Evolutionary conservation across 2,888 invertebrate genomes (phyloP).

Genomic region (Ctena decussata): DNA sequence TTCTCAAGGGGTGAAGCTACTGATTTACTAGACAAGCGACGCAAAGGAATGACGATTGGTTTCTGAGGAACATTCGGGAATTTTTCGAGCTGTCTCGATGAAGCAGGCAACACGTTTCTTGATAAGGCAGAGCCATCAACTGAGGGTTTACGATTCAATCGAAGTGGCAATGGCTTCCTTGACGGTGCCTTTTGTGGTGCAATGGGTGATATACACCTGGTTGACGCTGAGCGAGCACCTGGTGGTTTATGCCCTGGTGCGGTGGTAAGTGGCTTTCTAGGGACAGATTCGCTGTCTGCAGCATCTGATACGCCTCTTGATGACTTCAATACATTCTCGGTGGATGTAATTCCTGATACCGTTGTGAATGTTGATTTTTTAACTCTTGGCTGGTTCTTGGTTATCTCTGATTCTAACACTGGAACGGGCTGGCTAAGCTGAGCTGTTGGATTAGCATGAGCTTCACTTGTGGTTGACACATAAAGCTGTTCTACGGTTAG

Average conservation of each 20-base stretch:
- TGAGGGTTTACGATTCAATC: neutral
- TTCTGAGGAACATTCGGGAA: neutral
- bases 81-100: neutral
- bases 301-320: no score
- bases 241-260: neutral
- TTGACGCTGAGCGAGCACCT: neutral
- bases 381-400: no score
- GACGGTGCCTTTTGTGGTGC: neutral
- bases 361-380: no score
- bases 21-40: neutral
- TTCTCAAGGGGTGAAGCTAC: neutral
- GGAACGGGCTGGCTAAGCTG: no score
- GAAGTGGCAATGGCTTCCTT: neutral
- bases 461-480: neutral
- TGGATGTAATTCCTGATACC: no score
- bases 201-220: neutral
- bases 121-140: neutral
- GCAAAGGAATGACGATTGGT: neutral
- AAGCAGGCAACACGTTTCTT: neutral
- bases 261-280: neutral
- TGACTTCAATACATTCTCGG: no score
- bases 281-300: neutral
- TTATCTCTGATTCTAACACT: no score
- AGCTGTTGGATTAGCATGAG: no score
- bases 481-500: neutral